Evolutionary conservation across 2,113 vertebrate genomes (phyloP), one percentile per base, ranked within the genome.

Genomic region (Oryzias curvinotus): DNA sequence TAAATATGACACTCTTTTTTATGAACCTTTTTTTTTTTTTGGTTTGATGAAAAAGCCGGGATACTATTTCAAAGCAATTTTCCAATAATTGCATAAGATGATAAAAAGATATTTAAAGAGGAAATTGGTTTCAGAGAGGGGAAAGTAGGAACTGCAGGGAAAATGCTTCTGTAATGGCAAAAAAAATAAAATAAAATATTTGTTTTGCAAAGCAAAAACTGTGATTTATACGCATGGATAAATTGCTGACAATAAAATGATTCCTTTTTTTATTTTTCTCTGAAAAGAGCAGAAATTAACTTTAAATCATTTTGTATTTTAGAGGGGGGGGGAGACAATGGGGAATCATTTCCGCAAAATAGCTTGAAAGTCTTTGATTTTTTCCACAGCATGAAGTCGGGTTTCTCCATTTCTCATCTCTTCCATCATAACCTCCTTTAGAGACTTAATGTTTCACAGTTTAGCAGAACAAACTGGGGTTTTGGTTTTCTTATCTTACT

Each of bases 351-450:
- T 43, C 17, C 26, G 26, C 65, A 59, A 36, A 36, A 36, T 12
- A 36, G 69, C 23, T n/a, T 12, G 26, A 52, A 43, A 10, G 19
- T 46, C 57, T 23, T 55, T 23, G 15, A 25, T 59, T 44, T 14
- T 14, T 56, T 18, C 16, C 5, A 13, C 3, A 19, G 21, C 43
- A 57, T 52, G n/a, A 1, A 0, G 18, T 13, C 61, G 4, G 77
- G 80, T 36, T 15, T 55, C 50, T 72, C 68, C 51, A 62, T 44
- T 26, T 65, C 88, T 62, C 90, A 80, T 0, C 82, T 85, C 57
- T 83, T 84, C 85, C 59, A 93, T 59, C 36, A 85, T 54, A 36
- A 90, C 85, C 57, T 91, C 86, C 57, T 91, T 85, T 53, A 70
- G 43, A 70, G 67, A 87, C 89, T 93, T 18, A 52, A 13, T 18